Evolutionary conservation across 2,797 vertebrate genomes (phyloP).

Genomic region (Tarsius wallacei): DNA sequence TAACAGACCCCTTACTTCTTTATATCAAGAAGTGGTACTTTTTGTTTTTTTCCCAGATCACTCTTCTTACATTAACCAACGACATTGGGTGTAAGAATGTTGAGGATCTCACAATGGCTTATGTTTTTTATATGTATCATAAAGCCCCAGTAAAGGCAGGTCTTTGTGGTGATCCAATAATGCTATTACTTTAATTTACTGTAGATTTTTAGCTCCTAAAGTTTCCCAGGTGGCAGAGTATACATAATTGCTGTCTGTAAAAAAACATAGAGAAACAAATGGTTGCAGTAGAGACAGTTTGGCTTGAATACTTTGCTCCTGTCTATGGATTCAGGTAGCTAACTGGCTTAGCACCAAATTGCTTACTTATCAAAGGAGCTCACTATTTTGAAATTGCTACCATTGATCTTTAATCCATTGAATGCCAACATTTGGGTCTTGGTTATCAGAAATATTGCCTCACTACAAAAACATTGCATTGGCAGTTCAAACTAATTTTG

Average conservation of each 20-base stretch:
- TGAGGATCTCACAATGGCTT: neutral
- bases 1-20: neutral
- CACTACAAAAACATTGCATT: conserved; percentile 3
- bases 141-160: neutral
- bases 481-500: neutral
- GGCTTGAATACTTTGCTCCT: neutral
- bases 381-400: conserved; percentile 2
- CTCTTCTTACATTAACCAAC: neutral
- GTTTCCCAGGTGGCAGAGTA: neutral
- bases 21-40: neutral
- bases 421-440: neutral
- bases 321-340: neutral
- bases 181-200: conserved; percentile 6
- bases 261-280: neutral
- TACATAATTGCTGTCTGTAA: neutral
- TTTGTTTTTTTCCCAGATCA: neutral
- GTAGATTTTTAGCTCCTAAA: neutral
- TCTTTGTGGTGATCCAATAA: neutral
- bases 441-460: conserved; percentile 26
- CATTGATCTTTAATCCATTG: neutral
- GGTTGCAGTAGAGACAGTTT: neutral
- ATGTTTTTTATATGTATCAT: neutral
- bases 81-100: neutral
- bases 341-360: neutral
- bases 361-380: conserved; percentile 1